Percentiles rank a stretch among this genome's conserved stretches.
These are phyloP conservation scores for Antheraea pernyi DNA, from an alignment of 1,140 invertebrate species.

Conservation along the genomic window DNA sequence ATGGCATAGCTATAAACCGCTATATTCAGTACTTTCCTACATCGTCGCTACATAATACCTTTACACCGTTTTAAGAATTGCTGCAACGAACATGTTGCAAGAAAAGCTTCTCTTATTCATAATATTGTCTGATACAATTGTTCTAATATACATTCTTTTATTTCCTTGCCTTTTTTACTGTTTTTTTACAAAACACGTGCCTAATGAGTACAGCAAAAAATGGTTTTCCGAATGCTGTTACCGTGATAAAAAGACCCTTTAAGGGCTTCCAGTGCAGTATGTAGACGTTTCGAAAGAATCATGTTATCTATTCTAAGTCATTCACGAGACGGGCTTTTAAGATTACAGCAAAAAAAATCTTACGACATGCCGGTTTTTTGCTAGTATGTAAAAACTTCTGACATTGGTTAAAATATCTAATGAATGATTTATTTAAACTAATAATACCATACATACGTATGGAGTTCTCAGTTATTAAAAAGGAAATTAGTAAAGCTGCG, in stretches of 20 bases:
- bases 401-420: neutral
- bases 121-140: slow-evolving; percentile 6
- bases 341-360: slow-evolving; percentile 36
- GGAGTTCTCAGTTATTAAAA: neutral
- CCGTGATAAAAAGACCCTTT: slow-evolving; percentile 45
- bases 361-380: slow-evolving; percentile 50
- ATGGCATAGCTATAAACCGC: slow-evolving; percentile 15
- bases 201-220: slow-evolving; percentile 46
- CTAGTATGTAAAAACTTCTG: neutral
- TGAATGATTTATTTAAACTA: neutral
- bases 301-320: slow-evolving; percentile 55
- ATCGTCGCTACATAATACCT: slow-evolving; percentile 24
- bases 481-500: no score
- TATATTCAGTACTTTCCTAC: slow-evolving; percentile 12
- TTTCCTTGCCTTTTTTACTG: neutral
- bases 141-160: neutral
- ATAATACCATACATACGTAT: neutral
- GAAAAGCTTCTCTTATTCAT: slow-evolving; percentile 37
- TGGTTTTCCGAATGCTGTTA: slow-evolving; percentile 39
- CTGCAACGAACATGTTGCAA: slow-evolving; percentile 16
- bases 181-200: slow-evolving; percentile 38
- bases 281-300: slow-evolving; percentile 42
- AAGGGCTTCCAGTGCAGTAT: slow-evolving; percentile 47
- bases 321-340: slow-evolving; percentile 41
- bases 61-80: slow-evolving; percentile 24